Evolutionary conservation across 2,888 invertebrate genomes (phyloP).

Genomic region (Rutpela maculata): DNA sequence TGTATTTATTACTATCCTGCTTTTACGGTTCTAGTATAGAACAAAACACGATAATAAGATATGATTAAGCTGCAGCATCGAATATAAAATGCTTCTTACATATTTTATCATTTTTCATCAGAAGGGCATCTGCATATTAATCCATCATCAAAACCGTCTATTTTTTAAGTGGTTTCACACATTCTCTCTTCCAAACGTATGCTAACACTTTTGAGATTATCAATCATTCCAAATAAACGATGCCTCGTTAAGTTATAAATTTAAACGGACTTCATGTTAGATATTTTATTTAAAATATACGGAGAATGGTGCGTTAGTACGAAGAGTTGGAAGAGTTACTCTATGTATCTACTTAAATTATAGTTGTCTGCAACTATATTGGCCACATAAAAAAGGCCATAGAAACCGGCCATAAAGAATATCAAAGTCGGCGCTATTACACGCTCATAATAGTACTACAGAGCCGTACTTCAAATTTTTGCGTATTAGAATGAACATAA

Average conservation of each 20-base stretch:
- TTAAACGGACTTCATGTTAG: background rate
- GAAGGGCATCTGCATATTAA: background rate
- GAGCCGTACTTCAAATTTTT: too few species aligned
- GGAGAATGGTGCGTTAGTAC: background rate
- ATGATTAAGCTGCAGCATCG: background rate
- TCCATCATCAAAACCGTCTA: background rate
- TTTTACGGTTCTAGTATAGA: too few species aligned
- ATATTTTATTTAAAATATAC: background rate
- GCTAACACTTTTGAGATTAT: background rate
- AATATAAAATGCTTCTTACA: background rate
- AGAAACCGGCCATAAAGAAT: too few species aligned
- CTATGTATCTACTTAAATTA: too few species aligned
- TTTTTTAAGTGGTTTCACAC: slow-evolving; percentile 7
- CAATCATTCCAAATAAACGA: slow-evolving; percentile 3
- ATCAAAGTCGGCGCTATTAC: too few species aligned
- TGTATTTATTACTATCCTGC: too few species aligned
- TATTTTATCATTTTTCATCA: background rate
- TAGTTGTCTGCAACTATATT: too few species aligned
- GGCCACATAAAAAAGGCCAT: too few species aligned
- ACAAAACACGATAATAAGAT: background rate
- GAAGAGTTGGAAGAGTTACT: too few species aligned
- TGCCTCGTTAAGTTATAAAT: background rate
- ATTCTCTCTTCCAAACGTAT: background rate
- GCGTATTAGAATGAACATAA: too few species aligned
- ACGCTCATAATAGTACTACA: too few species aligned